phyloP scores from a whole-genome alignment of 64 coral and sea anemone species.

The Montipora cactus region DNA sequence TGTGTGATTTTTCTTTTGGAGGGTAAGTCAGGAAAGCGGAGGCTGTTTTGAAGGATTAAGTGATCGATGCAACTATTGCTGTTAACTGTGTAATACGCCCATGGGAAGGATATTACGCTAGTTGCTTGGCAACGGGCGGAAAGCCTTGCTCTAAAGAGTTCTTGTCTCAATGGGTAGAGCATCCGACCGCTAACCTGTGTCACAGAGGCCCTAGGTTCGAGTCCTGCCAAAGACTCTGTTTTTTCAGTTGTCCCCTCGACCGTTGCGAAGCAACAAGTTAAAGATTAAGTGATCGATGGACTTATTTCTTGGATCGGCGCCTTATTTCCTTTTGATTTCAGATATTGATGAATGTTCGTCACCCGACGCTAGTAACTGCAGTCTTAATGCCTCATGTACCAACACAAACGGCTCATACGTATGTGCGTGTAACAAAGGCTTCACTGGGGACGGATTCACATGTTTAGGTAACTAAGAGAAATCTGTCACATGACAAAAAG shows the following conservation, averaged over 20 bases:
- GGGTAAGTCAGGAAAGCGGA: background rate
- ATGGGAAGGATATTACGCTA: too few relatives aligned
- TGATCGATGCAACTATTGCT: background rate
- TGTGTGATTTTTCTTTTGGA: background rate
- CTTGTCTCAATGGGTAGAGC: too few relatives aligned
- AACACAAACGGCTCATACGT: constrained; percentile 19
- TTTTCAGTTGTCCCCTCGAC: too few relatives aligned
- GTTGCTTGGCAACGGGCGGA: too few relatives aligned
- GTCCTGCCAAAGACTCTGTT: too few relatives aligned
- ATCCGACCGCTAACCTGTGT: too few relatives aligned
- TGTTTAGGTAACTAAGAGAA: background rate
- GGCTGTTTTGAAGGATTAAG: too few relatives aligned
- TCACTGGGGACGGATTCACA: background rate
- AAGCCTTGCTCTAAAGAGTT: too few relatives aligned
- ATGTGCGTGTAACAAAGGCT: constrained; percentile 53
- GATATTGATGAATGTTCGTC: constrained; percentile 43
- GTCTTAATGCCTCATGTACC: constrained; percentile 18
- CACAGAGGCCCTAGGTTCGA: too few relatives aligned
- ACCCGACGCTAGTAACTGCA: background rate
- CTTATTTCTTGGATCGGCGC: background rate
- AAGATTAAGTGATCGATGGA: background rate
- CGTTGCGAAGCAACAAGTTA: too few relatives aligned
- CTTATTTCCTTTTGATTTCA: background rate
- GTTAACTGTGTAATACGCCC: too few relatives aligned
- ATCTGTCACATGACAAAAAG: background rate